Evolutionary conservation across 2,113 vertebrate genomes (phyloP), one percentile per base, ranked within the genome.

Genomic region (Empidonax traillii): DNA sequence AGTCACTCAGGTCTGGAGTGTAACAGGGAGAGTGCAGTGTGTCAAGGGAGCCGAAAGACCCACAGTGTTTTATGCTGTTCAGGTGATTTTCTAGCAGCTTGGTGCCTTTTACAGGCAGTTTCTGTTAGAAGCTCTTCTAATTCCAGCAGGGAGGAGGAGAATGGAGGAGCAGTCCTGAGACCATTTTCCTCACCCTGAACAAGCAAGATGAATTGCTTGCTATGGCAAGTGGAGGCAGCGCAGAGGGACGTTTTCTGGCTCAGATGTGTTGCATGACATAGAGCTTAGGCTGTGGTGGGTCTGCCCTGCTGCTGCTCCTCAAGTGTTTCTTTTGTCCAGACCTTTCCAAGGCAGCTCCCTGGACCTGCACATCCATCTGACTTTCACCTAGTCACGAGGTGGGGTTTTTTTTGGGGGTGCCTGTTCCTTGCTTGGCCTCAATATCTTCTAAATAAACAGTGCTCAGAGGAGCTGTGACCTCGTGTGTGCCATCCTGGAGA

Each of bases 151-250:
- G 41, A 65, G 30, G 20, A 96, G 59, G 25, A 39, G 14, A 43
- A 25, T 62, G 35, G 41, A 84, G 17, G 46, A 81, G 6, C 69
- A 87, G 37, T 55, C 16, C 4, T 9, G 61, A 82, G 21, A 92
- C 59, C 2, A 3, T 28, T 86, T 74, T 6, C 22, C 15, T 3
- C 30, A 19, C 17, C 18, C 11, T 23, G 74, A 14, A 66, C 23
- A 55, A 83, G 31, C 31, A 49, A n/a, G 72, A 37, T 65, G 5
- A 56, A 39, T 53, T 49, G 31, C 58, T 61, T 84, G 67, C 46
- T 69, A 1, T 63, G 51, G 76, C 62, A 35, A 2, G 1, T 0
- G 3, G 31, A 25, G n/a, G 22, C 72, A 73, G 75, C 0, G 0
- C 47, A 76, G 27, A 3, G 4, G 9, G 19, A 55, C 12, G 13